These are phyloP conservation scores for Mylabris sibirica DNA, from an alignment of 2,888 invertebrate species.

Conservation along the genomic window DNA sequence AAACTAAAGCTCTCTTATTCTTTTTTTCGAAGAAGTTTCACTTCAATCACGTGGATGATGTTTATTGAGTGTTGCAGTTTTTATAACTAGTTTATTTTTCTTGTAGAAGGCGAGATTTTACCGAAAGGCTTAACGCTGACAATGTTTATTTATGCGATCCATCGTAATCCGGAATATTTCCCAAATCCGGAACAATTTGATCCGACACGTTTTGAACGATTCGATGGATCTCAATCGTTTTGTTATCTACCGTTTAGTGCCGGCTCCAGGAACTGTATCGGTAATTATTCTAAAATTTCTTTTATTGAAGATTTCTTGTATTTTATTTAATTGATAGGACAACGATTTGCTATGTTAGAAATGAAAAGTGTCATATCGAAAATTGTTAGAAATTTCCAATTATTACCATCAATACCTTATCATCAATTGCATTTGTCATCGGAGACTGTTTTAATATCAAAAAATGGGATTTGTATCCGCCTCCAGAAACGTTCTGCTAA, in stretches of 20 bases:
- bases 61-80: no score
- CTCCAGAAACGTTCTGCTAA: conserved; percentile 11
- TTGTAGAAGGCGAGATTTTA: conserved; percentile 41
- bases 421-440: conserved; percentile 60
- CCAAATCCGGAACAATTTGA: conserved; percentile 64
- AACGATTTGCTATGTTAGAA: conserved; percentile 64
- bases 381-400: conserved; percentile 62
- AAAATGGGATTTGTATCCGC: conserved; percentile 25
- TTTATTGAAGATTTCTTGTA: neutral
- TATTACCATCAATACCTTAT: conserved; percentile 44
- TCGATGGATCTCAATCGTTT: conserved; percentile 61
- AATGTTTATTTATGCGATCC: conserved; percentile 61
- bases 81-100: no score
- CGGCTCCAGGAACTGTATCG: conserved; percentile 70
- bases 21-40: no score
- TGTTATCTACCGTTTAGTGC: conserved; percentile 71
- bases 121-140: conserved; percentile 59
- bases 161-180: conserved; percentile 63
- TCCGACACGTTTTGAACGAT: conserved; percentile 66
- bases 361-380: conserved; percentile 64
- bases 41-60: no score
- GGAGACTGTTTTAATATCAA: conserved; percentile 62
- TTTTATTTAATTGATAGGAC: conserved; percentile 48
- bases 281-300: conserved; percentile 47
- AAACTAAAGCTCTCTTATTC: no score